Base-by-base conservation (phyloP, 2,113 vertebrate genomes). In the Felis catus region DNA sequence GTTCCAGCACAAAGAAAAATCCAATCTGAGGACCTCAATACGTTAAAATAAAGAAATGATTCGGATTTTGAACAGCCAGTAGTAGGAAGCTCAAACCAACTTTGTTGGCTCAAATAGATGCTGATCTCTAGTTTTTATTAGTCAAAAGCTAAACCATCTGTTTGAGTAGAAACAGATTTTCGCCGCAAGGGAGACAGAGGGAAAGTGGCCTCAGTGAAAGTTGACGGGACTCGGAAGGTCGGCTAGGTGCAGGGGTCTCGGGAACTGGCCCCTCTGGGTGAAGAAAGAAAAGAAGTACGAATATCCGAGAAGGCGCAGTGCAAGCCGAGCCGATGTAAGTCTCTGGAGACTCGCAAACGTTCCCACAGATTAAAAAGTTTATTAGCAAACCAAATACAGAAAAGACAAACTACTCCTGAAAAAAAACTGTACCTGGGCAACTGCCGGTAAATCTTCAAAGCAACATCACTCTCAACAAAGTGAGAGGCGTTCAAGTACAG, bases 91-190 rank as follows among this genome's bases (percentile, higher is more conserved):
- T 85, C 83, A 66, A 73, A 94, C 23, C 71, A 53, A 73, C 21
- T 89, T 13, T 65, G 18, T n/a, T 78, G 89, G 96, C 91, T 83
- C 89, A 86, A 73, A 79, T 12, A 83, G 89, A 93, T 65, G 70
- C 74, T 94, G 92, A 92, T 66, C 55, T 95, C 86, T 78, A 83
- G 68, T 71, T 95, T 95, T 96, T 89, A 96, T 39, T 91, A 95
- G 80, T 33, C 68, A 61, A 95, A 96, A 95, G 89, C 68, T 66
- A 89, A 97, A 83, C 83, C 97, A 97, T 92, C 73, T 97, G 92
- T 86, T 89, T 90, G 53, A 97, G 63, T 39, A 87, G 68, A 92
- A 96, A 94, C 86, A 86, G 89, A 93, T 94, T 84, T 91, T 73
- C 86, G 78, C 29, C 74, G 80, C 82, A 74, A 51, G 84, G 90